Evolutionary conservation across 2,113 vertebrate genomes (phyloP).

Genomic region (Hydrolagus affinis): DNA sequence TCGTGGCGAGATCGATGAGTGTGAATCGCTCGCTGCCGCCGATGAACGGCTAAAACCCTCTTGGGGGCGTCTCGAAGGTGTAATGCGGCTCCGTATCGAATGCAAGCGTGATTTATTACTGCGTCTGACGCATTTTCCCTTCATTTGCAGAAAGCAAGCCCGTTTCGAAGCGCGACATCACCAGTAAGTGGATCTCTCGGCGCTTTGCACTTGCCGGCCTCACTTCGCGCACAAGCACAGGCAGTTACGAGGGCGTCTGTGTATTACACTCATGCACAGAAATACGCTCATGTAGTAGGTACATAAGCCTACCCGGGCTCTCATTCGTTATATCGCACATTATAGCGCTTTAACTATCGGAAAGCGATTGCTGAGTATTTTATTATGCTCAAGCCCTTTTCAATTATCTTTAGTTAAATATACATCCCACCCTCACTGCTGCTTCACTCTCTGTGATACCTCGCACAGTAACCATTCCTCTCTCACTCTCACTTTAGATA

Average conservation of each 20-base stretch:
- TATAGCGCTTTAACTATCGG: too few relatives aligned
- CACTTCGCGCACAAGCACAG: too few relatives aligned
- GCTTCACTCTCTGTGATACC: not conserved
- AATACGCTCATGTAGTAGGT: not conserved
- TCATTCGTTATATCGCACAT: too few relatives aligned
- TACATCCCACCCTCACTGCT: too few relatives aligned
- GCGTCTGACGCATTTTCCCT: not conserved
- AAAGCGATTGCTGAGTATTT: too few relatives aligned
- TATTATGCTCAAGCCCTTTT: not conserved
- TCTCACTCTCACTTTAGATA: conserved; percentile 14
- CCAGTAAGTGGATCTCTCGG: not conserved
- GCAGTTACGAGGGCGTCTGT: not conserved
- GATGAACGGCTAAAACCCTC: too few relatives aligned
- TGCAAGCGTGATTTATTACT: too few relatives aligned
- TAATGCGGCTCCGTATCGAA: too few relatives aligned
- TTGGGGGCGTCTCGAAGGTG: too few relatives aligned
- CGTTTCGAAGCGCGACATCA: conserved; percentile 19
- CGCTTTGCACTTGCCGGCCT: not conserved
- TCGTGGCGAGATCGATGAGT: too few relatives aligned
- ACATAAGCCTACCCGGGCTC: too few relatives aligned
- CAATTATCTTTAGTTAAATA: not conserved
- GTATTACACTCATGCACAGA: not conserved
- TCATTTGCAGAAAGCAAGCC: not conserved
- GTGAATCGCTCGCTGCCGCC: too few relatives aligned
- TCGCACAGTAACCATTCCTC: not conserved